Evolutionary conservation across 2,888 invertebrate species (phyloP).

Genomic region (Mesochorus sp.): DNA sequence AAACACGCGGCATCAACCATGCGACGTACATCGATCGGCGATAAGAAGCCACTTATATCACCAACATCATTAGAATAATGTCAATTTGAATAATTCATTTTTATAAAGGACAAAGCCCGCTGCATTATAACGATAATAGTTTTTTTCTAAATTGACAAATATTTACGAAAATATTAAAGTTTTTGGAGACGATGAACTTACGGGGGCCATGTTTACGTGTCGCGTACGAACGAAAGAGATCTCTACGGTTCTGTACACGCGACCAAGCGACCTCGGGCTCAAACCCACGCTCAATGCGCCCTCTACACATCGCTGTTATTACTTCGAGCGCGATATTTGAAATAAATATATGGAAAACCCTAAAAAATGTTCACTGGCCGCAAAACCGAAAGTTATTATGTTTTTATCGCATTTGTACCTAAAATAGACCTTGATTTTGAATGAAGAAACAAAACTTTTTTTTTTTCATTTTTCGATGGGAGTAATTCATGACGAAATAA

Average conservation of each 20-base stretch:
- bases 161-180: conserved; percentile 19
- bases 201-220: conserved; percentile 75
- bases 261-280: no score
- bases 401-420: no score
- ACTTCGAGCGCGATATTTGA: no score
- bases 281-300: no score
- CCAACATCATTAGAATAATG: conserved; percentile 41
- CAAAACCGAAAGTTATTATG: no score
- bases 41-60: conserved; percentile 48
- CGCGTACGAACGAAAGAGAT: conserved; percentile 68
- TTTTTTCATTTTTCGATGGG: no score
- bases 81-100: conserved; percentile 4
- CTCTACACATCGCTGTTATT: no score
- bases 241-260: conserved; percentile 49
- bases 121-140: conserved; percentile 20
- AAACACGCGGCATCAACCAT: conserved; percentile 32
- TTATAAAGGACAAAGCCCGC: not conserved
- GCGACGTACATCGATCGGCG: conserved; percentile 7
- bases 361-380: no score
- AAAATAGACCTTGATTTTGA: no score
- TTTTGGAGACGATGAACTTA: conserved; percentile 67
- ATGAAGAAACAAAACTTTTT: no score
- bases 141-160: conserved; percentile 24
- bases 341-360: no score
- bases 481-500: no score